Percentiles rank a stretch among this genome's conserved stretches.
Conservation (phyloP, 2,888 invertebrate species). For the Caenorhabditis afra region DNA sequence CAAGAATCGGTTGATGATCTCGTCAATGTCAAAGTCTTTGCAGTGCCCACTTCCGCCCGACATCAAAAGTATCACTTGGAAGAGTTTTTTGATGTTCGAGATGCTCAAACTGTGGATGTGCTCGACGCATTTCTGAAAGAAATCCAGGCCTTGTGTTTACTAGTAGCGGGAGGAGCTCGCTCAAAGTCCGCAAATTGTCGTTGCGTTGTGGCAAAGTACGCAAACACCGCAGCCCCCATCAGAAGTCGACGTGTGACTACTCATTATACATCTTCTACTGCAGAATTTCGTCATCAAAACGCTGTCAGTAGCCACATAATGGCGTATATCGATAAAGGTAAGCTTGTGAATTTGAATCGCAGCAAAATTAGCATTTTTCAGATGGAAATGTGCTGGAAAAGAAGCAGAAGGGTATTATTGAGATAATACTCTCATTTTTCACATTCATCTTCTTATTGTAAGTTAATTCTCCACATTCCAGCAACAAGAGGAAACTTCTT, state of each 20-base stretch:
- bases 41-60: background rate
- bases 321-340: conserved; percentile 61
- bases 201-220: background rate
- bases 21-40: conserved; percentile 32
- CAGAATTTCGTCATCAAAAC: background rate
- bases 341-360: conserved; percentile 10
- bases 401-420: conserved; percentile 57
- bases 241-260: conserved; percentile 18
- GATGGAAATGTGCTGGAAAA: conserved; percentile 59
- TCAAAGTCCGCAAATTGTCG: background rate
- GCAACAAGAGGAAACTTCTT: background rate
- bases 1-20: conserved; percentile 45
- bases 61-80: conserved; percentile 55
- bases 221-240: background rate
- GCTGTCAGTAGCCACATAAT: conserved; percentile 14
- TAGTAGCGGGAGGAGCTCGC: background rate
- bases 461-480: conserved; percentile 6
- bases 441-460: conserved; percentile 58
- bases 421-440: conserved; percentile 55
- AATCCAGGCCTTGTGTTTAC: background rate
- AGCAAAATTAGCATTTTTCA: too few relatives aligned
- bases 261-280: background rate
- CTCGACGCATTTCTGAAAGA: conserved; percentile 60
- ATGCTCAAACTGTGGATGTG: conserved; percentile 44
- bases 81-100: conserved; percentile 59